Percentiles rank a stretch among this genome's conserved stretches.
Conservation (phyloP, 2,797 vertebrate genomes). For the Pseudochaenichthys georgianus region DNA sequence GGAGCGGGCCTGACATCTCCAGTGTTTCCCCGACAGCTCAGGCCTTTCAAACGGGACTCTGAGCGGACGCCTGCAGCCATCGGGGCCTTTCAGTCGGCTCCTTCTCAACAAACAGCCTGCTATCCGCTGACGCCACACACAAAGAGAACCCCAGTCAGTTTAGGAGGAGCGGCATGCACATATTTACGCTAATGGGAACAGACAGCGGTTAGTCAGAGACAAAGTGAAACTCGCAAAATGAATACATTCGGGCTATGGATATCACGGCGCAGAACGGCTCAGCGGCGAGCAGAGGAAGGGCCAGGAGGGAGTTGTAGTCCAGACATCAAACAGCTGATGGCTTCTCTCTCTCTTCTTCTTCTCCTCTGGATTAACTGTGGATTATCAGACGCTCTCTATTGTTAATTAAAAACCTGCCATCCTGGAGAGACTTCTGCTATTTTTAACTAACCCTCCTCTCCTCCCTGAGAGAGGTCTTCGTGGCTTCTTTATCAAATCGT, state of each 20-base stretch:
- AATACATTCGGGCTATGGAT: constrained; percentile 79
- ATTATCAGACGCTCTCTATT: constrained; percentile 83
- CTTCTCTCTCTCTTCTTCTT: constrained; percentile 77
- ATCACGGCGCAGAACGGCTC: constrained; percentile 71
- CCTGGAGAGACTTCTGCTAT: constrained; percentile 79
- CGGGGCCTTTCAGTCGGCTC: constrained; percentile 66
- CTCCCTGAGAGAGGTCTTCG: constrained; percentile 33
- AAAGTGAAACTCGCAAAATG: constrained; percentile 85
- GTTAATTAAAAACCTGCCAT: constrained; percentile 84
- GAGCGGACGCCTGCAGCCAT: constrained; percentile 73
- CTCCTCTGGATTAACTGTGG: constrained; percentile 82
- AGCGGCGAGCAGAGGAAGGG: constrained; percentile 61
- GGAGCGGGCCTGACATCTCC: constrained; percentile 74
- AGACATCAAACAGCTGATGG: constrained; percentile 81
- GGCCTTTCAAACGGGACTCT: constrained; percentile 75
- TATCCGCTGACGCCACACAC: constrained; percentile 61
- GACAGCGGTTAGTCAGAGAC: constrained; percentile 84
- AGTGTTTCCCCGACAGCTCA: constrained; percentile 76
- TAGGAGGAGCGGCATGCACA: constrained; percentile 65
- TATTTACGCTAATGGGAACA: constrained; percentile 84
- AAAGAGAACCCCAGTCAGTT: constrained; percentile 67
- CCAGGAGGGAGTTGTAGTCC: constrained; percentile 78
- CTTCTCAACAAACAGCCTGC: constrained; percentile 68
- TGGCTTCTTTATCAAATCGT: constrained; percentile 30
- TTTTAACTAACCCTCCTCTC: constrained; percentile 73